phyloP scores from a whole-genome alignment of 2,888 invertebrate genomes.

The Mythimna pallens region DNA sequence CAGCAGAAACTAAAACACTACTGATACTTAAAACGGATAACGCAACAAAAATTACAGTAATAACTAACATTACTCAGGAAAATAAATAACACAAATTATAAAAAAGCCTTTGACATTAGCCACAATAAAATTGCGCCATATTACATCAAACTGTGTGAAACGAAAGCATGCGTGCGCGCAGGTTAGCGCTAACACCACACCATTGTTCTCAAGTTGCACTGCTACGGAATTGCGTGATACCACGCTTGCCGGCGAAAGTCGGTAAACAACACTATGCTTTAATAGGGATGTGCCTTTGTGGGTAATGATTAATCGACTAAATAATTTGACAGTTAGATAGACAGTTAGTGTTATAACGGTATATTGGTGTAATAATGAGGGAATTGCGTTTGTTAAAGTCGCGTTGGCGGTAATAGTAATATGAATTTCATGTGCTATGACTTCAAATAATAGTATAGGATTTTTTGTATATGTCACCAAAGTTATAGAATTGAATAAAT shows the following conservation, averaged over 20 bases:
- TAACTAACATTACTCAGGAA: slow-evolving; percentile 47
- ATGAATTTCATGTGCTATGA: neutral
- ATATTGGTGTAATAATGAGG: slow-evolving; percentile 26
- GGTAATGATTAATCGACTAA: slow-evolving; percentile 48
- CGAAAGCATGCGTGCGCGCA: slow-evolving; percentile 69
- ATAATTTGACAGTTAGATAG: slow-evolving; percentile 43
- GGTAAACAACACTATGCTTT: slow-evolving; percentile 74
- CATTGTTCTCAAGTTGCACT: slow-evolving; percentile 72
- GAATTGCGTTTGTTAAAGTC: slow-evolving; percentile 28
- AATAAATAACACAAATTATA: slow-evolving; percentile 51
- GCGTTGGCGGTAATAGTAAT: slow-evolving; percentile 6
- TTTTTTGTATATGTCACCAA: neutral
- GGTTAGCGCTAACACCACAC: slow-evolving; percentile 68
- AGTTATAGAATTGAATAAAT: neutral
- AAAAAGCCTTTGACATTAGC: slow-evolving; percentile 60
- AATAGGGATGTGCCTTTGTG: slow-evolving; percentile 69
- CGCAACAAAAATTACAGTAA: slow-evolving; percentile 25
- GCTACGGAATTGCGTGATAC: slow-evolving; percentile 74
- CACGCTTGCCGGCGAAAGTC: slow-evolving; percentile 76
- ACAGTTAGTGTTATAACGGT: slow-evolving; percentile 62
- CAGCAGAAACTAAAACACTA: neutral
- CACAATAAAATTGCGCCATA: slow-evolving; percentile 64
- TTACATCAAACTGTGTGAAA: slow-evolving; percentile 67
- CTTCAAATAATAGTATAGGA: neutral
- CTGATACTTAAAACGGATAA: neutral